phyloP scores from a whole-genome alignment of 2,888 invertebrate genomes.

The Seladonia tumulorum region DNA sequence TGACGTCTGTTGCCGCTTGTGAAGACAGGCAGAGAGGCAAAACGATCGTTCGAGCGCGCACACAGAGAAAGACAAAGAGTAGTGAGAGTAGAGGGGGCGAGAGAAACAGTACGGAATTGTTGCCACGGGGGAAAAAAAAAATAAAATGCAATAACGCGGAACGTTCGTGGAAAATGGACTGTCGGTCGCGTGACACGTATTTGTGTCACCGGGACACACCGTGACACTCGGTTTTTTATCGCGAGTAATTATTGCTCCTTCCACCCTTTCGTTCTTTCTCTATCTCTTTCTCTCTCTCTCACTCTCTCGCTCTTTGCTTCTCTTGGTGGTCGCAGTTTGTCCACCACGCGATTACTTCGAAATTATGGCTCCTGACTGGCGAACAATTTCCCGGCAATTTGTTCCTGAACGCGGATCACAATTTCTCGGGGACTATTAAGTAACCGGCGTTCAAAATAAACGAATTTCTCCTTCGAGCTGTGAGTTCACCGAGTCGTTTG shows the following conservation, averaged over 20 bases:
- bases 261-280: not conserved
- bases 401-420: not conserved
- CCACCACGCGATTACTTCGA: not conserved
- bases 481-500: too few species aligned
- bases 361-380: not conserved
- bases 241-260: conserved; percentile 44
- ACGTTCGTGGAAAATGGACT: conserved; percentile 45
- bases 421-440: not conserved
- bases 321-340: not conserved
- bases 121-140: not conserved
- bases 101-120: not conserved
- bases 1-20: not conserved
- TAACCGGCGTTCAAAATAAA: too few species aligned
- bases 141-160: conserved; percentile 37
- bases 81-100: not conserved
- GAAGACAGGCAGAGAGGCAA: not conserved
- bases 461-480: too few species aligned
- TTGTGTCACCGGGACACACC: conserved; percentile 53
- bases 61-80: not conserved
- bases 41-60: not conserved
- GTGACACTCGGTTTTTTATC: conserved; percentile 38
- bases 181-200: conserved; percentile 55
- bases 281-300: not conserved
- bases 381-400: not conserved
- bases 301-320: not conserved